Evolutionary conservation across 2,113 vertebrate genomes (phyloP), one percentile per base, ranked within the genome.

Genomic region (Prietella phreatophila): DNA sequence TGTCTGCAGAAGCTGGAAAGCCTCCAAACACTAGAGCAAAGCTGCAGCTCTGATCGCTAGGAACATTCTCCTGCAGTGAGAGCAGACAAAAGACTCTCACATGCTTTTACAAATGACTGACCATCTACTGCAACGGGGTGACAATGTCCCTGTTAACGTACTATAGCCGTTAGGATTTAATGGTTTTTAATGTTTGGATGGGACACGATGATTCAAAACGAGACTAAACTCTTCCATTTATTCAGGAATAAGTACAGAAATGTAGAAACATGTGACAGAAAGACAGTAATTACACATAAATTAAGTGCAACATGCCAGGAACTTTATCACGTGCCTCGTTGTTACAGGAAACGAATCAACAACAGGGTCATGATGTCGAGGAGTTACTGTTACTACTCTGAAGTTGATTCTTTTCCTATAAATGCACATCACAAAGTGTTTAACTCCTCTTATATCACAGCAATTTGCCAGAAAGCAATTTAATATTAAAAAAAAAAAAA

Each of bases 51-150:
- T 8, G 81, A 91, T 61, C 86, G 90, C 91, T 79, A 88, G 85
- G 56, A 82, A 92, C 75, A 92, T 92, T 93, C 92, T 92, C 42
- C 33, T 56, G 83, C 67, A 61, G 89, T 69, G 47, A 15, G 76
- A 76, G 19, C 33, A 10, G 75, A 73, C 71, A 79, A 11, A 47
- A 71, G 33, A 6, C 78, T 13, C 30, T 33, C 80, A 39, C 85
- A 47, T 56, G 25, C 30, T 33, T 86, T 82, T 76, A 86, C 65
- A 84, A 86, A 55, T 36, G 0, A 11, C 85, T 81, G 22, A n/a
- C n/a, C 47, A 27, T 19, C 39, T 9, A 39, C 22, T 33, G 13
- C 36, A n/a, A 22, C 13, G 1, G 25, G 27, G 56, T 20, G 42
- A 27, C 11, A 14, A 76, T 13, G n/a, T 20, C n/a, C 6, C 13